Conservation (phyloP, 1,140 invertebrate species). For the Diabrotica undecimpunctata region DNA sequence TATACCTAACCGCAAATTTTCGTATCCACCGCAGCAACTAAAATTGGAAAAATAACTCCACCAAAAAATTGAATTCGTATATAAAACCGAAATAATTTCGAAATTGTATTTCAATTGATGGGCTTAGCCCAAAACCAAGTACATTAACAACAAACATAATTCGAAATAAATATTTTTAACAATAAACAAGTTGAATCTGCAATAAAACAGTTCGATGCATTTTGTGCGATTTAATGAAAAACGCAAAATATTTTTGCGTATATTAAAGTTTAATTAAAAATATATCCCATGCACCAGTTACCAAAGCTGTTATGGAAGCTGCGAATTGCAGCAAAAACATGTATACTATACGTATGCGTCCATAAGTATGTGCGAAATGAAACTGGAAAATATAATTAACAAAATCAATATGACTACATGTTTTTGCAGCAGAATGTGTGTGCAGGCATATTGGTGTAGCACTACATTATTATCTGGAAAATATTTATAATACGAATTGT, state of each 20-base stretch:
- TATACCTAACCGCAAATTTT: no score
- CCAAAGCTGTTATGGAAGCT: conserved; percentile 36
- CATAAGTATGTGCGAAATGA: conserved; percentile 7
- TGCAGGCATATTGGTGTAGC: conserved; percentile 35
- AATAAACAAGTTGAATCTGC: not conserved
- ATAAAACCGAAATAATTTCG: no score
- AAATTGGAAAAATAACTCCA: no score
- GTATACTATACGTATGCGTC: conserved; percentile 5
- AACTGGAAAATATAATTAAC: not conserved
- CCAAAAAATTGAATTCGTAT: no score
- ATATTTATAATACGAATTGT: conserved; percentile 25
- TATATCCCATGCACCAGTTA: conserved; percentile 15
- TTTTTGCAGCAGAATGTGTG: conserved; percentile 32
- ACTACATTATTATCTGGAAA: conserved; percentile 31
- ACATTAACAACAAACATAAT: no score
- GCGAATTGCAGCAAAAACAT: conserved; percentile 33
- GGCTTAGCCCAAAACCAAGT: no score
- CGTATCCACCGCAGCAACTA: no score
- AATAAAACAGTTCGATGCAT: not conserved
- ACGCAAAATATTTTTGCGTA: conserved; percentile 11
- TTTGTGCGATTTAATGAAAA: conserved; percentile 2
- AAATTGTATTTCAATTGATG: no score
- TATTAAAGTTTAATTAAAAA: conserved; percentile 12
- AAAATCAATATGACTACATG: conserved; percentile 4
- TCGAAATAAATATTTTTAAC: not conserved